These are phyloP conservation scores for Limanda limanda DNA, from an alignment of 2,113 vertebrate genomes.

Conservation along the genomic window DNA sequence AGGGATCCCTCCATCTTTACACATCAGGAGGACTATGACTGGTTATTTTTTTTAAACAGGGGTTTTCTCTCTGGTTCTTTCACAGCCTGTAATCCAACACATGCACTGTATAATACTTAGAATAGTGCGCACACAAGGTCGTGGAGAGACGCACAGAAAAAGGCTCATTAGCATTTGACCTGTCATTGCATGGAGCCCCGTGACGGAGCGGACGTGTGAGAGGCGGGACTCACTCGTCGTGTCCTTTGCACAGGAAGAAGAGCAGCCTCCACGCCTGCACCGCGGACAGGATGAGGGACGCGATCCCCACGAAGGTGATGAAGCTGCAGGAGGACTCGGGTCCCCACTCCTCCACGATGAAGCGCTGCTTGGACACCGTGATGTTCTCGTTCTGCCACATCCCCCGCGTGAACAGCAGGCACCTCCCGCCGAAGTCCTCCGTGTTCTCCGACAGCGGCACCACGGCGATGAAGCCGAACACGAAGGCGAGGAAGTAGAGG, in stretches of 20 bases:
- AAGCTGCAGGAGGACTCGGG: conserved; percentile 94
- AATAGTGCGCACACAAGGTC: neutral
- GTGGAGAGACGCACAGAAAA: conserved; percentile 12
- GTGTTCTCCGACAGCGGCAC: conserved; percentile 95
- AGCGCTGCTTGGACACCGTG: conserved; percentile 92
- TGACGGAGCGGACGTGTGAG: neutral
- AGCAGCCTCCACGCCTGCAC: conserved; percentile 95
- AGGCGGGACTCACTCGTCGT: conserved; percentile 91
- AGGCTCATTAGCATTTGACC: neutral
- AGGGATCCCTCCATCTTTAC: conserved; percentile 40
- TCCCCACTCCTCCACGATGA: conserved; percentile 97
- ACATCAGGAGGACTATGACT: conserved; percentile 31
- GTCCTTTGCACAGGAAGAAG: conserved; percentile 96
- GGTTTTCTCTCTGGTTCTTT: neutral
- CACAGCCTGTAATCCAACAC: neutral
- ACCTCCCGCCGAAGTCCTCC: conserved; percentile 92
- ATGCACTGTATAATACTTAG: neutral
- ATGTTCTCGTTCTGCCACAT: conserved; percentile 98
- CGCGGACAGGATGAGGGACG: conserved; percentile 92
- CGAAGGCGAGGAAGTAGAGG: conserved; percentile 91
- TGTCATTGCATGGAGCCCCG: neutral
- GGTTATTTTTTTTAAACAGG: neutral
- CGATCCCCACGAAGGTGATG: conserved; percentile 91
- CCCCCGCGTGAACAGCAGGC: conserved; percentile 94
- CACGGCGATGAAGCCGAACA: conserved; percentile 92